Evolutionary conservation across 2,797 vertebrate genomes (phyloP).

Genomic region (Spea hammondii): DNA sequence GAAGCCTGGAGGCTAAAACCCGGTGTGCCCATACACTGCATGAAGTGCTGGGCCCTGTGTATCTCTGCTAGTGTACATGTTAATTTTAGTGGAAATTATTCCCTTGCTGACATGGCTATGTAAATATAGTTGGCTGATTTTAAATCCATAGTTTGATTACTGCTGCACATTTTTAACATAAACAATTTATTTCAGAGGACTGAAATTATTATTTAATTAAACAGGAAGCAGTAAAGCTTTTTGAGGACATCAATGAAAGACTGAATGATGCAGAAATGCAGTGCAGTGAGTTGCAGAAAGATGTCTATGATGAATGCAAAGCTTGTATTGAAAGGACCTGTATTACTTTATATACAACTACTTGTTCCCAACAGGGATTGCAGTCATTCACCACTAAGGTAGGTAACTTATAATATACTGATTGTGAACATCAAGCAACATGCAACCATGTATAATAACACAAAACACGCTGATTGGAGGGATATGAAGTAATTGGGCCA

Average conservation of each 20-base stretch:
- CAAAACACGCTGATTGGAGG: too few species aligned
- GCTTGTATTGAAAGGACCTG: conserved; percentile 83
- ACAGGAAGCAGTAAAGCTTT: conserved; percentile 79
- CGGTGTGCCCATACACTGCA: too few species aligned
- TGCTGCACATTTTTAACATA: conserved; percentile 35
- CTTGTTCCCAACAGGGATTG: conserved; percentile 72
- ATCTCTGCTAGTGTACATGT: not conserved
- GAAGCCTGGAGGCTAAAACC: too few species aligned
- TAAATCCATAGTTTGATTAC: conserved; percentile 44
- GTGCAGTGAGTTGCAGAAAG: conserved; percentile 75
- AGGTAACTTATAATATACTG: conserved; percentile 51
- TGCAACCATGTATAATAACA: not conserved
- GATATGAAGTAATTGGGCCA: not conserved
- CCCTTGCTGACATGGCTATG: conserved; percentile 32
- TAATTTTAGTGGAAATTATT: conserved; percentile 45
- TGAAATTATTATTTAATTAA: conserved; percentile 32
- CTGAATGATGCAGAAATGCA: conserved; percentile 80
- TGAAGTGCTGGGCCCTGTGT: too few species aligned
- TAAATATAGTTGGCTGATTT: conserved; percentile 33
- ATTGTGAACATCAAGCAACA: not conserved
- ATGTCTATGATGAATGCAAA: conserved; percentile 80
- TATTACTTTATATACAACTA: conserved; percentile 76
- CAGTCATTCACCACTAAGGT: conserved; percentile 77
- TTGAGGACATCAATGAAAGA: conserved; percentile 80
- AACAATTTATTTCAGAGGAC: conserved; percentile 4